Conservation (phyloP, 92 coral and sea anemone genomes). For the Phymanthus crucifer region DNA sequence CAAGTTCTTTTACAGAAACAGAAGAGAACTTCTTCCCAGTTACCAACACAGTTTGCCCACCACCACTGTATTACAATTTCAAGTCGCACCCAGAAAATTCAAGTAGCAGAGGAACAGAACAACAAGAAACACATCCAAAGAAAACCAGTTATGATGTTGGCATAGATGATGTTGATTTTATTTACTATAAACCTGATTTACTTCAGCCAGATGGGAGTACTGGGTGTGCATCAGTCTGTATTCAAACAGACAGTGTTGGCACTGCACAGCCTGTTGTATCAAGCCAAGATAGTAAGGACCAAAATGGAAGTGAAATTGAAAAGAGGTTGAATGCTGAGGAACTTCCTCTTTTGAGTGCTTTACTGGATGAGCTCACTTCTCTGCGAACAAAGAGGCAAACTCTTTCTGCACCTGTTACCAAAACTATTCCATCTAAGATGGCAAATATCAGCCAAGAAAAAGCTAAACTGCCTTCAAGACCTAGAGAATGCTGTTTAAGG, state of each 20-base stretch:
- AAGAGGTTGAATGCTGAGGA: constrained; percentile 14
- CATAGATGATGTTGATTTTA: constrained; percentile 52
- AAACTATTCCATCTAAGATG: constrained; percentile 5
- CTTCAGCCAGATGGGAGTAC: constrained; percentile 61
- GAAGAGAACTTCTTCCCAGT: constrained; percentile 61
- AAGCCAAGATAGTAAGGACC: not conserved
- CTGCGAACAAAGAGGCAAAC: constrained; percentile 9
- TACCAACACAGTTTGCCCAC: constrained; percentile 87
- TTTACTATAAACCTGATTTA: constrained; percentile 60
- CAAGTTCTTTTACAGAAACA: constrained; percentile 2
- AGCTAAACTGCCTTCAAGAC: constrained; percentile 4
- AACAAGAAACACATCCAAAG: not conserved
- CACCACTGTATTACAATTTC: constrained; percentile 83
- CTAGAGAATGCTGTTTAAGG: constrained; percentile 10
- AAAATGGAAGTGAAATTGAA: not conserved
- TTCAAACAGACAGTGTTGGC: constrained; percentile 56
- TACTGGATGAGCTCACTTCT: constrained; percentile 71
- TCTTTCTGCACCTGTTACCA: not conserved
- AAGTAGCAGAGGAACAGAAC: not conserved
- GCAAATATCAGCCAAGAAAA: not conserved
- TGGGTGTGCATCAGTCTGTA: constrained; percentile 57
- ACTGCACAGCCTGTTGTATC: not conserved
- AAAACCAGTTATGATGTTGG: not conserved
- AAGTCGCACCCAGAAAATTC: constrained; percentile 28
- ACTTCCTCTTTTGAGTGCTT: constrained; percentile 82